Conservation (phyloP, 1,140 invertebrate species). For the Papilio helenus region DNA sequence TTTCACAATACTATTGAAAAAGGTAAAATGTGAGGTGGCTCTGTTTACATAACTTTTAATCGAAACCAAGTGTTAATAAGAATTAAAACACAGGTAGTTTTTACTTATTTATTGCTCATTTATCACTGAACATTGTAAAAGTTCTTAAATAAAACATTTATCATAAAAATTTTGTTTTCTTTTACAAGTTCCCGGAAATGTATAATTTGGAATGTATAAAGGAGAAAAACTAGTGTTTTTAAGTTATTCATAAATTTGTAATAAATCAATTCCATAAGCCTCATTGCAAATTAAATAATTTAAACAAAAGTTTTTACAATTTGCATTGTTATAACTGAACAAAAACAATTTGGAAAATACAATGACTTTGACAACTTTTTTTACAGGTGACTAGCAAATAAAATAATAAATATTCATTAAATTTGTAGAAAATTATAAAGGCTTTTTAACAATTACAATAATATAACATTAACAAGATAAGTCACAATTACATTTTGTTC, state of each 20-base stretch:
- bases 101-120: neutral
- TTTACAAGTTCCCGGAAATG: neutral
- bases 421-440: neutral
- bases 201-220: conserved; percentile 9
- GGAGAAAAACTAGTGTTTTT: neutral
- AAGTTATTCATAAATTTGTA: neutral
- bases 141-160: conserved; percentile 6
- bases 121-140: neutral
- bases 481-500: conserved; percentile 9
- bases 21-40: too few relatives aligned
- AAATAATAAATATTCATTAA: neutral
- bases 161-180: neutral
- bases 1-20: too few relatives aligned
- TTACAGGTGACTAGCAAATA: neutral
- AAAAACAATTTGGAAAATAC: too few relatives aligned
- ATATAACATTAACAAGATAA: conserved; percentile 8
- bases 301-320: too few relatives aligned
- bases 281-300: neutral
- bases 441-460: neutral
- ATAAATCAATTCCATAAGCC: neutral
- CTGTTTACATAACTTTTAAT: too few relatives aligned
- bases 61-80: neutral
- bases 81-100: neutral
- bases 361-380: too few relatives aligned
- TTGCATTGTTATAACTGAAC: too few relatives aligned